These are phyloP conservation scores for Hipposideros armiger DNA, from an alignment of 2,113 vertebrate genomes.

Conservation along the genomic window DNA sequence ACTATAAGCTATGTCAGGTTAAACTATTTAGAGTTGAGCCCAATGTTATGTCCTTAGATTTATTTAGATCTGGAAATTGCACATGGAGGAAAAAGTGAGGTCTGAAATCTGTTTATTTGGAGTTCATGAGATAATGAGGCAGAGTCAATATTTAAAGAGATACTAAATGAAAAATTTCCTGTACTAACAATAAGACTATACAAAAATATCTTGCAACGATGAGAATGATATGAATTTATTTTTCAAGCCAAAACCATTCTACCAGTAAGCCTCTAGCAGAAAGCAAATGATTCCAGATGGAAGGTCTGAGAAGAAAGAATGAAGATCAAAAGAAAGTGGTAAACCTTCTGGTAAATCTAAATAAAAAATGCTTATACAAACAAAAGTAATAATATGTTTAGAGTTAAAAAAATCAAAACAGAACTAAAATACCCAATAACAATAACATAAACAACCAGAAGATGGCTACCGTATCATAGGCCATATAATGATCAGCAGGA, in stretches of 20 bases:
- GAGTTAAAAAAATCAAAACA: neutral
- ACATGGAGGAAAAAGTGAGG: neutral
- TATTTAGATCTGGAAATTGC: neutral
- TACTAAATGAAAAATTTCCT: neutral
- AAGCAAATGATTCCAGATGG: neutral
- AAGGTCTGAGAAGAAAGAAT: neutral
- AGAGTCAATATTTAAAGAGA: neutral
- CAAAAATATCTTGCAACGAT: neutral
- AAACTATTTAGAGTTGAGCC: neutral
- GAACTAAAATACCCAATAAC: neutral
- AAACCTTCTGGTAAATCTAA: neutral
- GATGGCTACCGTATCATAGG: too few species aligned
- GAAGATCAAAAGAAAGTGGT: neutral
- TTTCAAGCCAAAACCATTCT: neutral
- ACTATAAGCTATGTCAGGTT: neutral
- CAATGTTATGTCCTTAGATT: neutral
- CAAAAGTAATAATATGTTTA: neutral
- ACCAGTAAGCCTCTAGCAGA: neutral
- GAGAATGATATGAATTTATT: neutral
- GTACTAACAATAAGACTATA: neutral
- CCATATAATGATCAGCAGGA: neutral
- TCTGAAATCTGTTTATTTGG: neutral
- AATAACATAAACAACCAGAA: neutral
- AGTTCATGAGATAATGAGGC: neutral
- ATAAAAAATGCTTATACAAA: neutral